A percentile compares a stretch with the other conserved stretches of the same genome.
Evolutionary conservation across 2,888 invertebrate genomes (phyloP).

Genomic region (Hipparchia semele): DNA sequence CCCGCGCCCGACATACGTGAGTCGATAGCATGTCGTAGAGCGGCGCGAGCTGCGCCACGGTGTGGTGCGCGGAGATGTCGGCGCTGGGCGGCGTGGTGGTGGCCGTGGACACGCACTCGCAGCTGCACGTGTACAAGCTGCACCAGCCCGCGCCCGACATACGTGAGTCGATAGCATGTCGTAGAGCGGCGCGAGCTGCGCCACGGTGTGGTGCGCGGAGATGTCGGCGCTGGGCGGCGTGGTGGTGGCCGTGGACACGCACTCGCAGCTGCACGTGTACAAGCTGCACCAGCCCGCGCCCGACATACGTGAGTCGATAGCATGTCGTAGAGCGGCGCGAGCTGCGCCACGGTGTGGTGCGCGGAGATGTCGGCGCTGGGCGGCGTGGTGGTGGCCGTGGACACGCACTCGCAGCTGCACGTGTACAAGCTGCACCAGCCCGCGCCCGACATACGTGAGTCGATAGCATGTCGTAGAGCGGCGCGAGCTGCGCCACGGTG

Average conservation of each 20-base stretch:
- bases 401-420: constrained; percentile 91
- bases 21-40: constrained; percentile 32
- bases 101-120: constrained; percentile 90
- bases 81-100: constrained; percentile 90
- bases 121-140: constrained; percentile 89
- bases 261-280: constrained; percentile 91
- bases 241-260: constrained; percentile 88
- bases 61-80: constrained; percentile 87
- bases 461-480: too few relatives aligned
- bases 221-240: constrained; percentile 91
- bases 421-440: constrained; percentile 87
- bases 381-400: constrained; percentile 88
- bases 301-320: constrained; percentile 64
- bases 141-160: constrained; percentile 83
- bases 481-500: constrained; percentile 54
- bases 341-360: constrained; percentile 72
- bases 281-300: constrained; percentile 85
- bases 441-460: constrained; percentile 76
- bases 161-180: constrained; percentile 51
- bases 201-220: constrained; percentile 83
- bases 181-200: constrained; percentile 31
- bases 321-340: too few relatives aligned
- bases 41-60: constrained; percentile 44
- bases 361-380: constrained; percentile 90
- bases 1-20: constrained; percentile 81